These are phyloP conservation scores for Helicoverpa armigera DNA, from an alignment of 1,140 invertebrate genomes.

Conservation along the genomic window DNA sequence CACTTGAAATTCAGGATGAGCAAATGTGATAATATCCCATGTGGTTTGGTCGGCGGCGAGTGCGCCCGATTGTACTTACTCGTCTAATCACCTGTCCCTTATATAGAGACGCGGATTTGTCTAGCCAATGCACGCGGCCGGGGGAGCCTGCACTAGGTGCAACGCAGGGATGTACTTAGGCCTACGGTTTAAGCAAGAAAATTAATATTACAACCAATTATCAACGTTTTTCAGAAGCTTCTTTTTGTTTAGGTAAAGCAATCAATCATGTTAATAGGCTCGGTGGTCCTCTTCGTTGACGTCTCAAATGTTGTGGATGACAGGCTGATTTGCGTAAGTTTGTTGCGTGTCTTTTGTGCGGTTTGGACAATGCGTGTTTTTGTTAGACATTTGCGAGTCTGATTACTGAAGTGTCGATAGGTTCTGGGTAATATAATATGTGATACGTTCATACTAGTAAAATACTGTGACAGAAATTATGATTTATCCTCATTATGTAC, in stretches of 20 bases:
- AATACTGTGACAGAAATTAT: too few species aligned
- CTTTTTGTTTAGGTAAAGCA: background rate
- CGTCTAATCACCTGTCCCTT: conserved; percentile 83
- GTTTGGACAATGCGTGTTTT: too few species aligned
- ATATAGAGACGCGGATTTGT: conserved; percentile 85
- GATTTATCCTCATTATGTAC: too few species aligned
- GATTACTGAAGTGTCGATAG: too few species aligned
- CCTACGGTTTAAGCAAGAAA: background rate
- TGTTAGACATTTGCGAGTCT: too few species aligned
- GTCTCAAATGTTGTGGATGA: too few species aligned
- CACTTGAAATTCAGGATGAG: conserved; percentile 60
- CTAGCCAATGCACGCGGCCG: conserved; percentile 80
- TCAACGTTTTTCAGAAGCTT: background rate
- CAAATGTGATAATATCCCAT: conserved; percentile 72
- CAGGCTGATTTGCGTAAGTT: too few species aligned
- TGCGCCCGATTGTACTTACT: conserved; percentile 82
- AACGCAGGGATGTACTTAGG: conserved; percentile 73
- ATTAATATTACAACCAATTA: background rate
- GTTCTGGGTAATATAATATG: too few species aligned
- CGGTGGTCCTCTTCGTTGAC: too few species aligned
- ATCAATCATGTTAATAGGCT: background rate
- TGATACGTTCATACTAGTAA: too few species aligned
- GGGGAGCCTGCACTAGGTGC: conserved; percentile 79
- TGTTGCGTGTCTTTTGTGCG: too few species aligned
- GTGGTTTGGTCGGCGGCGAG: conserved; percentile 70